phyloP scores from a whole-genome alignment of 2,888 invertebrate genomes.

The Rhingia rostrata region DNA sequence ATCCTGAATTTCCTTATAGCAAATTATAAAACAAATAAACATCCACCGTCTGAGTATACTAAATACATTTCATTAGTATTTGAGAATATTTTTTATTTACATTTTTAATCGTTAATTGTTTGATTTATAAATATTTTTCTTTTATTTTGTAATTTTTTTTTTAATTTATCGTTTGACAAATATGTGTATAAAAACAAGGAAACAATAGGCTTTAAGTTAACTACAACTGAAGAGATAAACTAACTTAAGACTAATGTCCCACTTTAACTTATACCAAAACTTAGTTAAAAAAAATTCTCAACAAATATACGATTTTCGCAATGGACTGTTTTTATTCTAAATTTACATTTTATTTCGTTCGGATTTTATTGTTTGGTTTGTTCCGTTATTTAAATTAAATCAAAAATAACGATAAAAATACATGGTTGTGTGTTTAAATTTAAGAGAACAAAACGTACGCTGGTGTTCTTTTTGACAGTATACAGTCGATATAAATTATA shows the following conservation, averaged over 20 bases:
- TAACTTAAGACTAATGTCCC: conserved; percentile 38
- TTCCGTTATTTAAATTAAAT: not conserved
- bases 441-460: too few relatives aligned
- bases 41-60: not conserved
- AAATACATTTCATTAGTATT: not conserved
- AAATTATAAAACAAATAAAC: too few relatives aligned
- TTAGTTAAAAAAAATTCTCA: not conserved
- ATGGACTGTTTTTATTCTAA: not conserved
- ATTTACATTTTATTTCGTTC: conserved; percentile 31
- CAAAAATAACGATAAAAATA: too few relatives aligned
- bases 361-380: not conserved
- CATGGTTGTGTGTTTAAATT: too few relatives aligned
- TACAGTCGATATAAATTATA: too few relatives aligned
- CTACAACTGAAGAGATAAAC: conserved; percentile 35
- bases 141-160: conserved; percentile 15
- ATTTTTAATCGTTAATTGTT: conserved; percentile 54
- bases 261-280: conserved; percentile 17
- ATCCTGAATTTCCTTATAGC: too few relatives aligned
- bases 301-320: not conserved
- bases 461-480: too few relatives aligned
- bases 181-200: conserved; percentile 42
- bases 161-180: conserved; percentile 46
- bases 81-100: conserved; percentile 61
- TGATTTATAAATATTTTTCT: conserved; percentile 49
- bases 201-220: conserved; percentile 28